These are phyloP conservation scores for Tauraco erythrolophus DNA, from an alignment of 2,113 vertebrate genomes.

Conservation along the genomic window DNA sequence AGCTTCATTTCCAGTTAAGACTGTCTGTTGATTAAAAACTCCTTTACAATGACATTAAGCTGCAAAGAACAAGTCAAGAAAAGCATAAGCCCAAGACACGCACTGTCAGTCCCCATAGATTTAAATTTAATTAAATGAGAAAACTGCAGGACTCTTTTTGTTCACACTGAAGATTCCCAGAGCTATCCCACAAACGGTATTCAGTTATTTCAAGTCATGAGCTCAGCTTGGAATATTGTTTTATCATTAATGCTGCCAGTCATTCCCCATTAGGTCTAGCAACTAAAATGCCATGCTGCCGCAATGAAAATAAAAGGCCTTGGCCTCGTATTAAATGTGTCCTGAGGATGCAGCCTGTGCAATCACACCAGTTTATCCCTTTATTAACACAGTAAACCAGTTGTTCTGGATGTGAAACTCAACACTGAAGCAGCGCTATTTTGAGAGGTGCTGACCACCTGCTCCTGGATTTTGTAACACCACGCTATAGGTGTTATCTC, in stretches of 20 bases:
- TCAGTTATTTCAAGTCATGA: not conserved
- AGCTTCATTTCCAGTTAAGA: not conserved
- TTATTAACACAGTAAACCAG: not conserved
- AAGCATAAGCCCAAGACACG: not conserved
- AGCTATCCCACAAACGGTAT: not conserved
- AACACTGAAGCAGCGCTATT: not conserved
- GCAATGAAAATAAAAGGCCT: not conserved
- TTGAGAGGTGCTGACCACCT: not conserved
- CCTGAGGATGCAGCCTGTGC: not conserved
- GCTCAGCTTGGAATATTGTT: not conserved
- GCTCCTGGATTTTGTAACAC: not conserved
- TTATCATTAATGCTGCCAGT: not conserved
- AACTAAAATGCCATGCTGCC: not conserved
- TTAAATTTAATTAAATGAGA: slow-evolving; percentile 62
- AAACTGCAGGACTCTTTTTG: not conserved
- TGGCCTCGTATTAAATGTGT: accelerated
- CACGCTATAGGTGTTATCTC: accelerated
- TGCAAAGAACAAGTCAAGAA: not conserved
- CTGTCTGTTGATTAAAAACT: slow-evolving; percentile 39
- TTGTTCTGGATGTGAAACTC: not conserved
- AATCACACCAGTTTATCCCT: not conserved
- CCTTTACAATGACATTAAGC: slow-evolving; percentile 10
- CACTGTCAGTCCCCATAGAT: not conserved
- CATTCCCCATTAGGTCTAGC: not conserved
- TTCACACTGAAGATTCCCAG: slow-evolving; percentile 7